phyloP scores from a whole-genome alignment of 2,113 vertebrate genomes.

The Pardalotus punctatus region DNA sequence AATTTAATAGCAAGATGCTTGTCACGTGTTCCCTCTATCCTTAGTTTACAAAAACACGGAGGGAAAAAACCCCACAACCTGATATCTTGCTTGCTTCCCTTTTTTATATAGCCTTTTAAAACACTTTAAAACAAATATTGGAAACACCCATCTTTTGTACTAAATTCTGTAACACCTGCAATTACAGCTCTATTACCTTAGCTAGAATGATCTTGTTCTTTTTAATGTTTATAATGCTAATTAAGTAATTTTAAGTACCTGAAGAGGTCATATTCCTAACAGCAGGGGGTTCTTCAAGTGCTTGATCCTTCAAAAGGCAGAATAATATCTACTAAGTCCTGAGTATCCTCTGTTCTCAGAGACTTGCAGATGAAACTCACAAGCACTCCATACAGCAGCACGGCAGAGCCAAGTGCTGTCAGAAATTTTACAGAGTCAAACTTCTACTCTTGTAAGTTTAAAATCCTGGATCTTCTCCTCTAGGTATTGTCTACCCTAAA shows the following conservation, averaged over 20 bases:
- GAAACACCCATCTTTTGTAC: not conserved
- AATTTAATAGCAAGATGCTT: slow-evolving; percentile 7
- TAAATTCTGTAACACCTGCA: not conserved
- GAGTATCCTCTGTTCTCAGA: not conserved
- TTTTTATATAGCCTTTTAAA: not conserved
- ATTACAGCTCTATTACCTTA: not conserved
- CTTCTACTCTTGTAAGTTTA: not conserved
- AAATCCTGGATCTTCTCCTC: not conserved
- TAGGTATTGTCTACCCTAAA: not conserved
- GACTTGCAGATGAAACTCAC: not conserved
- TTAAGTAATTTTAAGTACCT: slow-evolving; percentile 11
- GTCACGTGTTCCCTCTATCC: not conserved
- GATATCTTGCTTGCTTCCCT: not conserved
- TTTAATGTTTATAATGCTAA: not conserved
- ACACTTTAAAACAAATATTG: not conserved
- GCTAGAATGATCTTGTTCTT: not conserved
- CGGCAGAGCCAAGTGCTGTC: not conserved
- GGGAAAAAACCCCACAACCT: not conserved
- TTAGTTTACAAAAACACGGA: not conserved
- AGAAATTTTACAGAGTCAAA: not conserved
- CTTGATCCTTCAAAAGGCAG: not conserved
- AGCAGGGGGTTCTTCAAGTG: not conserved
- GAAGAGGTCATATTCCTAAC: not conserved
- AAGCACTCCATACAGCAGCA: not conserved
- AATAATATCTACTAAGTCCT: not conserved